Conservation (phyloP, 2,113 vertebrate genomes). For the Symphodus melops region DNA sequence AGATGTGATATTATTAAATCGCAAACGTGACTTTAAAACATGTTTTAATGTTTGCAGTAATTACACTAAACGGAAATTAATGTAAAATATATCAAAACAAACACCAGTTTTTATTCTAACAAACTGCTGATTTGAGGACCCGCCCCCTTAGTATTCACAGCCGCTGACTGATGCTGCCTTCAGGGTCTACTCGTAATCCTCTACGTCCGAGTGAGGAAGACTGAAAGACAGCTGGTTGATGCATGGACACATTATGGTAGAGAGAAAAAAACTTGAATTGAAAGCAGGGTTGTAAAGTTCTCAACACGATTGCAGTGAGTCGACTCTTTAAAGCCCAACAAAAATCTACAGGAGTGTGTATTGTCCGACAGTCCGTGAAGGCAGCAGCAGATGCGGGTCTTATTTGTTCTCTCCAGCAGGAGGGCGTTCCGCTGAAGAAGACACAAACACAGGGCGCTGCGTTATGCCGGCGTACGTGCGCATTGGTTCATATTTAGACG, state of each 20-base stretch:
- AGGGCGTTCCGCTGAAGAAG: slow-evolving; percentile 69
- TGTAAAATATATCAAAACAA: too few relatives aligned
- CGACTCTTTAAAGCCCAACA: too few relatives aligned
- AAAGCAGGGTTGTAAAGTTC: background rate
- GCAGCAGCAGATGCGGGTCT: slow-evolving; percentile 65
- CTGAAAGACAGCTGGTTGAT: background rate
- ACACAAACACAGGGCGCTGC: slow-evolving; percentile 10
- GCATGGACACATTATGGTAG: too few relatives aligned
- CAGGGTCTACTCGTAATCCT: slow-evolving; percentile 4
- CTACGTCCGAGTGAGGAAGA: background rate
- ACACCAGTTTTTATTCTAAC: background rate
- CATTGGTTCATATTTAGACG: slow-evolving; percentile 9
- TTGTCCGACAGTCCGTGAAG: slow-evolving; percentile 43
- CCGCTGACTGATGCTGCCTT: slow-evolving; percentile 38
- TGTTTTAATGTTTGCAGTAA: too few relatives aligned
- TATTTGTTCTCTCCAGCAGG: slow-evolving; percentile 63
- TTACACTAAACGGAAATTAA: too few relatives aligned
- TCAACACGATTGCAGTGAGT: background rate
- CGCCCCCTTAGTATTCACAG: background rate
- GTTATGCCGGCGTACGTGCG: slow-evolving; percentile 23
- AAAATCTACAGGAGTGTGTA: too few relatives aligned
- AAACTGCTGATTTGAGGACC: background rate
- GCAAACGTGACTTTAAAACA: too few relatives aligned
- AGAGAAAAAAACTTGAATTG: too few relatives aligned
- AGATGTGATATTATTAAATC: too few relatives aligned